A percentile compares a stretch with the other conserved stretches of the same genome.
These are phyloP conservation scores for Tetranychus cinnabarinus DNA, from an alignment of 1,140 invertebrate species.

Conservation along the genomic window DNA sequence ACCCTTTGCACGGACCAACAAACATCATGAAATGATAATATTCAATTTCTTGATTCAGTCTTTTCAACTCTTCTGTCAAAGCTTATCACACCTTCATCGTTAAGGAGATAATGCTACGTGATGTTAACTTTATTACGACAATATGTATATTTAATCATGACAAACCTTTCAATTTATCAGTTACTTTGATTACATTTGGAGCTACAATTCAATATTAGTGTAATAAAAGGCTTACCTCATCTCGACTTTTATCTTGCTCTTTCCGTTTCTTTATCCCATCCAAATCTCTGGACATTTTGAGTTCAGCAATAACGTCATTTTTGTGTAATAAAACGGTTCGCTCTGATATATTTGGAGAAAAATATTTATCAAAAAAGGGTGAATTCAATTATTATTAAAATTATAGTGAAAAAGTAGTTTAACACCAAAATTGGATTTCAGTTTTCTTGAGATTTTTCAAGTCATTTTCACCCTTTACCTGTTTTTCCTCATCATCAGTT, in stretches of 20 bases:
- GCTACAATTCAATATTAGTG: not conserved
- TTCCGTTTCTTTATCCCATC: constrained; percentile 70
- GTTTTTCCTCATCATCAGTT: too few species aligned
- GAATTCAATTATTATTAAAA: not conserved
- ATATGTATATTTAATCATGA: too few species aligned
- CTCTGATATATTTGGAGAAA: not conserved
- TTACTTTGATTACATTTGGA: too few species aligned
- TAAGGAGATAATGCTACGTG: not conserved
- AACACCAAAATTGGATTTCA: too few species aligned
- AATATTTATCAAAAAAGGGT: not conserved
- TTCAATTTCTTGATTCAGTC: not conserved
- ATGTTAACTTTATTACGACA: not conserved
- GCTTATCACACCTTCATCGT: too few species aligned
- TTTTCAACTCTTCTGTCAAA: too few species aligned
- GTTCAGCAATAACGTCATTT: constrained; percentile 61
- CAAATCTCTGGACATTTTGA: constrained; percentile 70
- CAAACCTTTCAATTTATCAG: too few species aligned
- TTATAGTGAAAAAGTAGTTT: too few species aligned
- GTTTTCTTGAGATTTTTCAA: too few species aligned
- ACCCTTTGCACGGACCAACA: too few species aligned
- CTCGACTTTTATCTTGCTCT: constrained; percentile 53
- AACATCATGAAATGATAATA: too few species aligned
- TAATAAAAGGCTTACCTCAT: constrained; percentile 19
- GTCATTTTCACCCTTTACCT: too few species aligned
- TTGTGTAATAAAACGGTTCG: constrained; percentile 23